Evolutionary conservation across 2,888 invertebrate genomes (phyloP), one percentile per base, ranked within the genome.

Genomic region (Agrochola circellaris): DNA sequence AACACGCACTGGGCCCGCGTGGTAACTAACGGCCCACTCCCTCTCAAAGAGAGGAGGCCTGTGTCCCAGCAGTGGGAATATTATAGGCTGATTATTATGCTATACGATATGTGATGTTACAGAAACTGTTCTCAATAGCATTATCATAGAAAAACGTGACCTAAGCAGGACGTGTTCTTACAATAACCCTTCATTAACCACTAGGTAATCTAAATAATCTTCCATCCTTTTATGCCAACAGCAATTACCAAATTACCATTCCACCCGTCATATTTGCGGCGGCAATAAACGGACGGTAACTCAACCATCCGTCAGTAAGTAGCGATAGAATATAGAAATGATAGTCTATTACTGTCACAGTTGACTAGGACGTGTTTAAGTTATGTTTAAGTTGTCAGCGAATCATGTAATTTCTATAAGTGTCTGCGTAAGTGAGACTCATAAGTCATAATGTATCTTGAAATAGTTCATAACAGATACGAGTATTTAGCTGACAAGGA

Each of bases 291-390:
- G 45, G 61, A 30, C 60, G 38, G 45, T 38, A n/a, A 61, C 48
- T 38, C 56, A 62, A 23, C 71, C 69, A 82, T 66, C 30, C 38
- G 30, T 62, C 7, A 73, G n/a, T 73, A 42, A 42, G 30, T 62
- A 62, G 34, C 48, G 20, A n/a, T 48, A 13, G n/a, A 15, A 70
- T 73, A 61, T 76, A 69, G 42, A 38, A 74, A 77, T 83, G 45
- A 62, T 70, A 68, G 34, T 56, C 67, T 71, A 76, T 84, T 86
- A 86, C 61, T 73, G 86, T 83, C 83, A 74, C 13, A 30, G 68
- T 48, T 65, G 26, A 82, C 26, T 74, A 69, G 54, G 54, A 71
- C 30, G 20, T 38, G 61, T 54, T 68, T 72, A 62, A 60, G 54
- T 56, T 65, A 60, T 73, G 58, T 54, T 68, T 72, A 62, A 60